Percentiles rank a stretch among this genome's conserved stretches.
These are phyloP conservation scores for Eupithecia subumbrata DNA, from an alignment of 2,888 invertebrate genomes.

Conservation along the genomic window DNA sequence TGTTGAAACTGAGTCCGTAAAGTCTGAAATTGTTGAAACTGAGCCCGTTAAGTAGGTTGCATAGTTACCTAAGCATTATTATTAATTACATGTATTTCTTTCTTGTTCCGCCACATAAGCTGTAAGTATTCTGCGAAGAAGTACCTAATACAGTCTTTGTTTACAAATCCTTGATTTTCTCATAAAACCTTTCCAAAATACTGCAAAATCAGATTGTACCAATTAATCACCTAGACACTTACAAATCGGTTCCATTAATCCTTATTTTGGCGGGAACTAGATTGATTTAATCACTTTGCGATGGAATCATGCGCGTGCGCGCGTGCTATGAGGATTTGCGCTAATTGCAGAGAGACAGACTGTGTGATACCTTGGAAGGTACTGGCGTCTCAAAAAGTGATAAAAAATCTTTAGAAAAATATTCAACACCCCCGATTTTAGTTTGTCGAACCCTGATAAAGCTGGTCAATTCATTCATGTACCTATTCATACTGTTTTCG, in stretches of 20 bases:
- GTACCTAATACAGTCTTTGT: not conserved
- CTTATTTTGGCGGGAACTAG: conserved; percentile 37
- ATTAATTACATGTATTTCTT: too few relatives aligned
- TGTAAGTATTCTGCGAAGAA: too few relatives aligned
- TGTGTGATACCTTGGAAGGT: conserved; percentile 15
- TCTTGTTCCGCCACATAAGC: too few relatives aligned
- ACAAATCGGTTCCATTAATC: conserved; percentile 35
- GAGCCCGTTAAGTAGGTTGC: too few relatives aligned
- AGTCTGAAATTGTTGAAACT: too few relatives aligned
- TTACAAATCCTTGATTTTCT: not conserved
- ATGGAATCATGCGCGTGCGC: conserved; percentile 39
- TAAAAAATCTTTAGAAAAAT: not conserved
- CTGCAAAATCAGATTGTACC: conserved; percentile 11
- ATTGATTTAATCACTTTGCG: conserved; percentile 42
- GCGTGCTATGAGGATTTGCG: conserved; percentile 35
- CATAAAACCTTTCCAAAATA: conserved; percentile 19
- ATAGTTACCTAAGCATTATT: too few relatives aligned
- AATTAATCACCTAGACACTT: conserved; percentile 36
- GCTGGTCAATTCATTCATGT: too few relatives aligned
- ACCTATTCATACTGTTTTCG: too few relatives aligned
- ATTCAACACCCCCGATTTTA: too few relatives aligned
- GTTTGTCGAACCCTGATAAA: too few relatives aligned
- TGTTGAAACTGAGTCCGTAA: too few relatives aligned
- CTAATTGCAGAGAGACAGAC: conserved; percentile 41
- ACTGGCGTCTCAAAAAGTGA: conserved; percentile 1